Conservation (phyloP, 2,113 vertebrate genomes). For the Scomber japonicus region DNA sequence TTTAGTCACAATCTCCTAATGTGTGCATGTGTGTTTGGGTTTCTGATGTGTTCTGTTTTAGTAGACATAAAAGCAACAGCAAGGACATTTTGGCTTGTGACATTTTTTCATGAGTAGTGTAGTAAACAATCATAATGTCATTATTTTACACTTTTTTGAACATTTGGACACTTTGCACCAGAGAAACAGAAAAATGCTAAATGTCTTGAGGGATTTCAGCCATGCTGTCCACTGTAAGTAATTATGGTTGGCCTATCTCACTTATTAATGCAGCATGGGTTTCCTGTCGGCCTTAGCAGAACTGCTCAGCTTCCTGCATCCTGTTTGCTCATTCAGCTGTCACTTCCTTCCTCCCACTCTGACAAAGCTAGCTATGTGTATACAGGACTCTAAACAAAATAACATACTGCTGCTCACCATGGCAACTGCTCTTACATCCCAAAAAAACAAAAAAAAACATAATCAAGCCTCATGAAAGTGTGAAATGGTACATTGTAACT, state of each 20-base stretch:
- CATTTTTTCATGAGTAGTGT: background rate
- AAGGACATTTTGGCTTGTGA: background rate
- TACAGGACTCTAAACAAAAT: conserved; percentile 58
- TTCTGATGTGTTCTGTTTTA: background rate
- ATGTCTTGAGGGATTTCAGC: conserved; percentile 30
- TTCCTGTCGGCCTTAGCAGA: conserved; percentile 62
- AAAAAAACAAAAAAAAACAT: background rate
- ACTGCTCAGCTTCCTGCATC: conserved; percentile 68
- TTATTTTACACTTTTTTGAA: too few species aligned
- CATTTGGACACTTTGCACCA: background rate
- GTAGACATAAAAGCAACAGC: background rate
- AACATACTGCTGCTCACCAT: conserved; percentile 47
- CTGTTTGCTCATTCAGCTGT: conserved; percentile 79
- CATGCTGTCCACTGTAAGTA: conserved; percentile 18
- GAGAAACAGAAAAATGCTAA: conserved; percentile 26
- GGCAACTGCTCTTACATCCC: conserved; percentile 8
- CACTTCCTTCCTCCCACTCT: conserved; percentile 71
- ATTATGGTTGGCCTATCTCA: conserved; percentile 34
- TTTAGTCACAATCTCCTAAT: conserved; percentile 34
- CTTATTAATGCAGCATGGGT: conserved; percentile 65
- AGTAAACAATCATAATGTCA: too few species aligned
- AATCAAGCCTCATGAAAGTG: background rate
- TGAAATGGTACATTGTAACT: background rate
- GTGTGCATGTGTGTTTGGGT: background rate
- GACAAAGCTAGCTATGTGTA: conserved; percentile 62